Conservation (phyloP, 2,113 vertebrate species). For the Alectura lathami region DNA sequence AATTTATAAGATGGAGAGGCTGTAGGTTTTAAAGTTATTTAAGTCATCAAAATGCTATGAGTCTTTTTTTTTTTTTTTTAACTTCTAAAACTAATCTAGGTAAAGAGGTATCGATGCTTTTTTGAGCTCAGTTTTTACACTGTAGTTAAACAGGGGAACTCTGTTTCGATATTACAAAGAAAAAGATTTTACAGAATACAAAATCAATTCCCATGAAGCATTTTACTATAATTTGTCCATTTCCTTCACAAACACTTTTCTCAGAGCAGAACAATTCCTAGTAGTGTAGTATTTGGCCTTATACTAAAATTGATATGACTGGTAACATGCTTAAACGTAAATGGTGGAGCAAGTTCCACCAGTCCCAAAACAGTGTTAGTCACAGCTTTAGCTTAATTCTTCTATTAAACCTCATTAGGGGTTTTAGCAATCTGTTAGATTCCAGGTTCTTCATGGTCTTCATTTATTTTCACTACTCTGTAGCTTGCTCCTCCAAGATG, state of each 20-base stretch:
- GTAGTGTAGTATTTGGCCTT: neutral
- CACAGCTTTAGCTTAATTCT: conserved; percentile 5
- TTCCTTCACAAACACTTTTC: neutral
- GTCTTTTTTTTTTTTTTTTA: neutral
- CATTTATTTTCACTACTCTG: neutral
- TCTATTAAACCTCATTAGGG: conserved; percentile 1
- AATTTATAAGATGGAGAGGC: neutral
- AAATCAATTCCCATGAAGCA: neutral
- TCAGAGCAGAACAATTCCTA: neutral
- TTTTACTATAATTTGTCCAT: neutral
- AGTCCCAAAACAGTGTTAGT: neutral
- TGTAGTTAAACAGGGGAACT: neutral
- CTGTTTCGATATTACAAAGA: neutral
- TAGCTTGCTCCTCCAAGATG: neutral
- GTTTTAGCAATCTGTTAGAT: neutral
- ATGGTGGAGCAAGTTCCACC: neutral
- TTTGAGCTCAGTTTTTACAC: neutral
- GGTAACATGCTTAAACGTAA: neutral
- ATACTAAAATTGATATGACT: neutral
- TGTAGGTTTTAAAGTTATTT: neutral
- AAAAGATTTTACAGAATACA: neutral
- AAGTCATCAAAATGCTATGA: neutral
- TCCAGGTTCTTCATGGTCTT: neutral
- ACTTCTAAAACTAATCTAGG: neutral
- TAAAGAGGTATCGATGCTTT: neutral